Percentiles rank a stretch among this genome's conserved stretches.
These are phyloP conservation scores for Cyrtodaria siliqua DNA, from an alignment of 2,888 invertebrate species.

Conservation along the genomic window DNA sequence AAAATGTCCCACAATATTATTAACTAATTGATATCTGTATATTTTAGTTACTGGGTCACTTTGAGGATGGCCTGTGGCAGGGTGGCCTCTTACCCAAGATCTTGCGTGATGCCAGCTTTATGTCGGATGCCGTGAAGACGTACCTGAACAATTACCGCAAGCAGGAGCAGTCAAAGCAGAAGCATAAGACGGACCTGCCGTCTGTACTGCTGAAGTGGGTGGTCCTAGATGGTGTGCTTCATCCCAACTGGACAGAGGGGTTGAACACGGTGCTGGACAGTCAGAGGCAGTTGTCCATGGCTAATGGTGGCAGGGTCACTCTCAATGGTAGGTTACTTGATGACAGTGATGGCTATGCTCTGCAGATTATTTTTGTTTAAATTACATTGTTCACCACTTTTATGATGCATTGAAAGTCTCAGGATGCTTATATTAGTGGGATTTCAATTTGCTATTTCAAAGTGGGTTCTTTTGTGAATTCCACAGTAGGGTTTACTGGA, in stretches of 20 bases:
- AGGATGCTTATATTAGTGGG: no score
- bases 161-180: slow-evolving; percentile 74
- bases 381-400: no score
- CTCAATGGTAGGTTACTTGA: slow-evolving; percentile 38
- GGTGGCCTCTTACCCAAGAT: slow-evolving; percentile 80
- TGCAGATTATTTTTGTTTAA: no score
- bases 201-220: slow-evolving; percentile 81
- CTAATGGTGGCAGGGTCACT: slow-evolving; percentile 78
- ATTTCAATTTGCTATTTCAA: no score
- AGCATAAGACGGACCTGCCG: slow-evolving; percentile 73
- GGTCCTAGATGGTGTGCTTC: slow-evolving; percentile 82
- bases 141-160: slow-evolving; percentile 69
- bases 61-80: slow-evolving; percentile 78
- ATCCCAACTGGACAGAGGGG: slow-evolving; percentile 82
- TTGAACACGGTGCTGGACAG: slow-evolving; percentile 81
- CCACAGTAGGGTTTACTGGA: no score
- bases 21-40: no score
- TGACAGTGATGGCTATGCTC: not conserved
- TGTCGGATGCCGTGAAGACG: slow-evolving; percentile 76
- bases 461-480: no score
- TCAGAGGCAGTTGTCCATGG: slow-evolving; percentile 74
- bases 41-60: slow-evolving; percentile 81
- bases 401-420: no score
- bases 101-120: slow-evolving; percentile 75
- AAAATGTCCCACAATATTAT: no score